Percentiles rank a stretch among this genome's conserved stretches.
These are phyloP conservation scores for Pedetes capensis DNA, from an alignment of 2,113 vertebrate genomes.

Conservation along the genomic window DNA sequence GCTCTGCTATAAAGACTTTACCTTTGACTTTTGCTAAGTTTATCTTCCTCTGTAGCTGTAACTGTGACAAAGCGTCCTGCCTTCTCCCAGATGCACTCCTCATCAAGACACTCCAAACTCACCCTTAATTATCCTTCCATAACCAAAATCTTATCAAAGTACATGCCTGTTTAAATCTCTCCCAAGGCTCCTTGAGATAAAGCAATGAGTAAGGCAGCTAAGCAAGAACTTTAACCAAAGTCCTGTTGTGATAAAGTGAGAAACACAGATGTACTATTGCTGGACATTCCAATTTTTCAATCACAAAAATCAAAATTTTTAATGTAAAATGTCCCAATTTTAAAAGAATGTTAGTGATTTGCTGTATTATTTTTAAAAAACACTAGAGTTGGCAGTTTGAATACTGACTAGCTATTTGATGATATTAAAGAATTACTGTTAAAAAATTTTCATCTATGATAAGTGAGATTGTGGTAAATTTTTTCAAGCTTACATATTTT, in stretches of 20 bases:
- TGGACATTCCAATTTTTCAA: not conserved
- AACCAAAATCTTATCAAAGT: not conserved
- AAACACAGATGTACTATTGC: not conserved
- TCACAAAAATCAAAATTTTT: constrained; percentile 33
- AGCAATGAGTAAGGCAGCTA: not conserved
- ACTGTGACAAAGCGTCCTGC: not conserved
- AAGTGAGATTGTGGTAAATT: not conserved
- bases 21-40: not conserved
- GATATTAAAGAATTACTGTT: not conserved
- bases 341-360: constrained; percentile 5
- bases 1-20: not conserved
- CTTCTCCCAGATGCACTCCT: not conserved
- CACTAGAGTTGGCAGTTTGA: not conserved
- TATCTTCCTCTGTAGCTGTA: not conserved
- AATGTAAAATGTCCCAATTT: constrained; percentile 2
- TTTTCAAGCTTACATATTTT: constrained; percentile 26
- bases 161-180: not conserved
- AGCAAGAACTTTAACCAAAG: not conserved
- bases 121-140: not conserved
- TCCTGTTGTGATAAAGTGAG: not conserved
- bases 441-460: not conserved
- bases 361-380: constrained; percentile 19
- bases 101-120: not conserved
- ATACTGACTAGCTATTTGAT: not conserved
- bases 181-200: not conserved